Percentiles rank a stretch among this genome's conserved stretches.
These are phyloP conservation scores for Theristicus caerulescens DNA, from an alignment of 2,113 vertebrate species.

Conservation along the genomic window DNA sequence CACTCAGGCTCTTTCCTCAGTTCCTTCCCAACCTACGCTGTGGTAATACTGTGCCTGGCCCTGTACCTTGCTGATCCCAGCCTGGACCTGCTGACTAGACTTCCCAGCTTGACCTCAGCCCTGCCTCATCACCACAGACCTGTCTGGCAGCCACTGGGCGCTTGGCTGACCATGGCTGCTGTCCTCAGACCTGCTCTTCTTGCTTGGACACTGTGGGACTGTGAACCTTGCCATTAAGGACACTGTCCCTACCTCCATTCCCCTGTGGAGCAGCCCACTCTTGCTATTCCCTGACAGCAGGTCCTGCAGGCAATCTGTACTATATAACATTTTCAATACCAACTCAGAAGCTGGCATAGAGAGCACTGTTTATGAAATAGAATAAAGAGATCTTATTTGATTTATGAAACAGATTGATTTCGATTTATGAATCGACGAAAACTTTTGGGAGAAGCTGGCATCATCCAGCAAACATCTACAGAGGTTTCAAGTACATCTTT, in stretches of 20 bases:
- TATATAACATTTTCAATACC: not conserved
- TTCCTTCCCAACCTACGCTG: not conserved
- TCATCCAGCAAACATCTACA: not conserved
- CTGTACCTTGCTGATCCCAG: not conserved
- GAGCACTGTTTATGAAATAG: not conserved
- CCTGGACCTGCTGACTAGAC: not conserved
- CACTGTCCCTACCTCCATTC: not conserved
- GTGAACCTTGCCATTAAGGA: not conserved
- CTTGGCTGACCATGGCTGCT: not conserved
- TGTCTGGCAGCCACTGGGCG: not conserved
- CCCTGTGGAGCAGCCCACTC: not conserved
- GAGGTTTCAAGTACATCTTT: not conserved
- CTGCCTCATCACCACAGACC: not conserved
- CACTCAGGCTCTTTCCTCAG: not conserved
- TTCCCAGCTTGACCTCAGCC: not conserved
- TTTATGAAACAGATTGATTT: not conserved
- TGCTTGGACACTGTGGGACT: not conserved
- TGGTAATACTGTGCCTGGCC: accelerated
- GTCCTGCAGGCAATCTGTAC: not conserved
- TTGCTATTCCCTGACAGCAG: not conserved
- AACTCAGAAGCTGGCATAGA: not conserved
- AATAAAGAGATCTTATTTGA: not conserved
- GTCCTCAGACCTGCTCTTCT: not conserved
- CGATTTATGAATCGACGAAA: not conserved
- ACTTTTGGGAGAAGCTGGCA: not conserved